A percentile compares a stretch with the other conserved stretches of the same genome.
Conservation (phyloP, 2,797 vertebrate species). For the Pseudotriccus pelzelni region DNA sequence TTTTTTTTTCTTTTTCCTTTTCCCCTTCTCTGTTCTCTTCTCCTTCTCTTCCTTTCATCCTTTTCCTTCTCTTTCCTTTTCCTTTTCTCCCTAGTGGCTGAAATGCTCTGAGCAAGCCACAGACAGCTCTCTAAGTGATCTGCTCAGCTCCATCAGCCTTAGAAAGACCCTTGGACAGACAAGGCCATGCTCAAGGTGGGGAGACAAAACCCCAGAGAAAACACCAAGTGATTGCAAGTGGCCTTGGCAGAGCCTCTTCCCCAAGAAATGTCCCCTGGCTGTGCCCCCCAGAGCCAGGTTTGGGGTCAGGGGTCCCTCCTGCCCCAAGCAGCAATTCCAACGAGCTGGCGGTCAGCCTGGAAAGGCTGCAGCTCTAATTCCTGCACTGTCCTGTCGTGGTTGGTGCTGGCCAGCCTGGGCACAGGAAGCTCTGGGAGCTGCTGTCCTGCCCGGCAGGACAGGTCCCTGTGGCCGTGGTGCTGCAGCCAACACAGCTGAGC, state of each 20-base stretch:
- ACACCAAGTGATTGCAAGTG: accelerated
- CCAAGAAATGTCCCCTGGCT: accelerated
- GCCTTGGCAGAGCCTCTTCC: background rate
- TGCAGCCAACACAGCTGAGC: background rate
- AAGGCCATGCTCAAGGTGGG: background rate
- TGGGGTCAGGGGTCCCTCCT: background rate
- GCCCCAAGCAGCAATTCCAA: background rate
- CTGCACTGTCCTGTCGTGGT: accelerated
- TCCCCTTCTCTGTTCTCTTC: too few species aligned
- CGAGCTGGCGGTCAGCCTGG: background rate
- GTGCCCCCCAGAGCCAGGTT: accelerated
- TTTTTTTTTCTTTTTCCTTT: too few species aligned
- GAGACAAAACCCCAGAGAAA: background rate
- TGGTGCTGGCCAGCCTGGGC: background rate
- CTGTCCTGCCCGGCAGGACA: background rate
- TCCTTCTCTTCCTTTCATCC: too few species aligned
- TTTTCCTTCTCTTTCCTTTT: too few species aligned
- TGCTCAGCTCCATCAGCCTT: background rate
- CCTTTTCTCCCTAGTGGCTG: background rate
- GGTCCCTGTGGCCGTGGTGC: background rate
- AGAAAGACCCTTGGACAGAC: background rate
- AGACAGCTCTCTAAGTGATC: background rate
- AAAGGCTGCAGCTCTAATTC: background rate
- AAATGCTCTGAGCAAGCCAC: background rate
- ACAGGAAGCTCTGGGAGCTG: accelerated